A percentile compares a stretch with the other conserved stretches of the same genome.
Evolutionary conservation across 2,797 vertebrate species (phyloP).

Genomic region (Rhincodon typus): DNA sequence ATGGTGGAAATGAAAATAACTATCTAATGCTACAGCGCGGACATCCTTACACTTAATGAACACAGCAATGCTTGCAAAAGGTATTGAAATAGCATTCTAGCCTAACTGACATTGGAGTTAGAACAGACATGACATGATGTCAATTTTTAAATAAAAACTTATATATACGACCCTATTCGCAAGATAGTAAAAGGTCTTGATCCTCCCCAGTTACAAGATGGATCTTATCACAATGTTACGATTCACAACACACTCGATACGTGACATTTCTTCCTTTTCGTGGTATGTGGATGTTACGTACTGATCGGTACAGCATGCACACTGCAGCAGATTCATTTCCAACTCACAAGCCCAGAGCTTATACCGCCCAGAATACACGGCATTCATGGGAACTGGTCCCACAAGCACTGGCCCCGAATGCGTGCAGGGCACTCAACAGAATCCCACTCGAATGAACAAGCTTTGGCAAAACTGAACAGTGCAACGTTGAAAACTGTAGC

Average conservation of each 20-base stretch:
- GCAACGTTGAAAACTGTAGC: background rate
- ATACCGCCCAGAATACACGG: background rate
- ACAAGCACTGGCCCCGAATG: background rate
- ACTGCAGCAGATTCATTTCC: background rate
- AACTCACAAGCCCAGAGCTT: background rate
- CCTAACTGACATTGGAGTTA: background rate
- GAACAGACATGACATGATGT: background rate
- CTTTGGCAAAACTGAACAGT: background rate
- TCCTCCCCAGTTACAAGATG: background rate
- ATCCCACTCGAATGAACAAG: background rate
- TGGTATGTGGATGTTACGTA: background rate
- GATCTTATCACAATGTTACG: background rate
- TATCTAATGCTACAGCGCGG: background rate
- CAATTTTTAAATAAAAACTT: background rate
- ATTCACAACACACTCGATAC: background rate
- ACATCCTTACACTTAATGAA: background rate
- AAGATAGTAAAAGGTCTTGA: background rate
- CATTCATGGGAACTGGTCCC: background rate
- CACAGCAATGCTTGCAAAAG: background rate
- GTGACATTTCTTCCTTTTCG: no score
- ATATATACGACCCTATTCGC: no score
- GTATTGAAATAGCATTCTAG: background rate
- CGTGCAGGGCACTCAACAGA: background rate
- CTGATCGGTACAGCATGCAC: background rate
- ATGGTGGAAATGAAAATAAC: background rate